Evolutionary conservation across 2,888 invertebrate genomes (phyloP).

Genomic region (Scrobipalpa atriplicella): DNA sequence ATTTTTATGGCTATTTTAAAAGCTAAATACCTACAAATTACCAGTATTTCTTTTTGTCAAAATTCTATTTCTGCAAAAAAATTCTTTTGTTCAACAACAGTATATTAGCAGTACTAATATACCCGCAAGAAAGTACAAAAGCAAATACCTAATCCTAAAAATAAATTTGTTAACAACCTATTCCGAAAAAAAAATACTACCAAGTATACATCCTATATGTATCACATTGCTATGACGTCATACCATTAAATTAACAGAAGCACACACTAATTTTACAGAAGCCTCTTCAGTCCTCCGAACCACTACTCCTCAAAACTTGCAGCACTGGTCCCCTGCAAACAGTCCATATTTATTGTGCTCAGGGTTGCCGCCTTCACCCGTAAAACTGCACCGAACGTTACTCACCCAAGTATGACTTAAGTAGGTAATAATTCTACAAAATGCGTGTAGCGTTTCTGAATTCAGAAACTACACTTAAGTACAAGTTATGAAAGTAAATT

Average conservation of each 20-base stretch:
- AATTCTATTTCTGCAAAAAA: too few relatives aligned
- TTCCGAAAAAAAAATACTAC: too few relatives aligned
- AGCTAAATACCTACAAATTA: too few relatives aligned
- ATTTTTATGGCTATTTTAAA: too few relatives aligned
- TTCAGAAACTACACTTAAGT: background rate
- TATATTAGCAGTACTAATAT: too few relatives aligned
- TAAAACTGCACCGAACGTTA: slow-evolving; percentile 3
- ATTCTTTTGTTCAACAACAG: too few relatives aligned
- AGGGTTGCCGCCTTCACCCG: background rate
- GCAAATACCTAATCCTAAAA: too few relatives aligned
- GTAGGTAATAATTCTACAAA: slow-evolving; percentile 18
- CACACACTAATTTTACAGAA: slow-evolving; percentile 4
- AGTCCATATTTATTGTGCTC: slow-evolving; percentile 16
- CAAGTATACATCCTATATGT: background rate
- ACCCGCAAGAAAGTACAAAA: too few relatives aligned
- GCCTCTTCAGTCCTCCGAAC: background rate
- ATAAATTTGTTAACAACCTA: too few relatives aligned
- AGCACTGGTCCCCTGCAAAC: background rate
- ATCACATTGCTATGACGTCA: background rate
- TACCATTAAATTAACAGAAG: background rate
- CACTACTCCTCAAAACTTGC: slow-evolving; percentile 15
- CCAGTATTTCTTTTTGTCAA: too few relatives aligned
- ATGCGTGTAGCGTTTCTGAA: background rate
- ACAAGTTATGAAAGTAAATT: slow-evolving; percentile 5
- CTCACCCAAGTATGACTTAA: background rate